Conservation (phyloP, 2,113 vertebrate species). For the Callorhinus ursinus region DNA sequence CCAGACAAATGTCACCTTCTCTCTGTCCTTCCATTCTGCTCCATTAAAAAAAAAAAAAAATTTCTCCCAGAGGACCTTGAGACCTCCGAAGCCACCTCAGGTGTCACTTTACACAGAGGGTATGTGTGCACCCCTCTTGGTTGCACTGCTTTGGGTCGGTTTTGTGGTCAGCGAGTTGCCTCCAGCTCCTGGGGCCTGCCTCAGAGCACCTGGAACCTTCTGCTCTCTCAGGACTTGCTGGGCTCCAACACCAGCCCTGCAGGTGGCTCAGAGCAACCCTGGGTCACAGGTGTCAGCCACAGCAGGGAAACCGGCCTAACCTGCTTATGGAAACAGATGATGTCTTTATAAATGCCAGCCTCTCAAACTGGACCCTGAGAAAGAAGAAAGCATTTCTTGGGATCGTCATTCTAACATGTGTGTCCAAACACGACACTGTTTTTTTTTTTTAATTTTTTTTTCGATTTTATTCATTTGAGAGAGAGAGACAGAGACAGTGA, state of each 20-base stretch:
- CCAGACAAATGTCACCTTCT: background rate
- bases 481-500: too few species aligned
- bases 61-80: background rate
- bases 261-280: slow-evolving; percentile 28
- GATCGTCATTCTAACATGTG: background rate
- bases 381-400: background rate
- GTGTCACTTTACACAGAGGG: too few species aligned
- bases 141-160: background rate
- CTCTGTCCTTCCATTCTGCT: background rate
- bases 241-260: background rate
- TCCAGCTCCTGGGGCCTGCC: background rate
- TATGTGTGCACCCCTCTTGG: background rate
- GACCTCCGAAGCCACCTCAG: background rate
- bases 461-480: too few species aligned
- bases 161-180: background rate
- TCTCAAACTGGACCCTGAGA: background rate
- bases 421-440: background rate
- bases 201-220: background rate
- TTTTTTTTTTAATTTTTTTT: too few species aligned
- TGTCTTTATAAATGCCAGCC: background rate
- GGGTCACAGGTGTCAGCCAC: background rate
- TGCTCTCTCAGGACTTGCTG: background rate
- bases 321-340: slow-evolving; percentile 53
- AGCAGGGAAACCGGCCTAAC: slow-evolving; percentile 70
- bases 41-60: background rate